phyloP scores from a whole-genome alignment of 2,888 invertebrate species.

The Pyrrhosoma nymphula region DNA sequence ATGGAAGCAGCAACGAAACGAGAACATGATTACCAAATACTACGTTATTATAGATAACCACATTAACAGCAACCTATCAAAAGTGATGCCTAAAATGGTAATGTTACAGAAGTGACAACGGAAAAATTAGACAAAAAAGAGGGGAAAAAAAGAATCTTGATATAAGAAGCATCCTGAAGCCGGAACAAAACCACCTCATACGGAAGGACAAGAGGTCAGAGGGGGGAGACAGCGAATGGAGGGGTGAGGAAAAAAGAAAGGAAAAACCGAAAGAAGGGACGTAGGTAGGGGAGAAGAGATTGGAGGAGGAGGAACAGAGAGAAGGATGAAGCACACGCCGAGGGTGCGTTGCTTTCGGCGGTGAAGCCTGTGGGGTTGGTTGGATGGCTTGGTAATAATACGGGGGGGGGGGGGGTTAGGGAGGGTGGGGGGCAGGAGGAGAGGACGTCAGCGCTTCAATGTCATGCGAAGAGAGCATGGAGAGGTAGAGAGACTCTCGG shows the following conservation, averaged over 20 bases:
- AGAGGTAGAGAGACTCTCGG: background rate
- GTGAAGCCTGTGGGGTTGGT: background rate
- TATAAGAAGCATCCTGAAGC: background rate
- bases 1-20: background rate
- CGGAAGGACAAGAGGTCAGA: background rate
- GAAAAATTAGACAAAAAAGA: background rate
- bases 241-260: background rate
- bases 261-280: background rate
- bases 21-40: background rate
- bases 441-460: constrained; percentile 48
- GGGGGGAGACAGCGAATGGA: background rate
- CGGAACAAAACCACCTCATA: background rate
- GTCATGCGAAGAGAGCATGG: constrained; percentile 25
- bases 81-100: background rate
- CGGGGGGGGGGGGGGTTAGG: background rate
- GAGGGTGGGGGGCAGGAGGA: background rate
- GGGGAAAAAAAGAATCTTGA: background rate
- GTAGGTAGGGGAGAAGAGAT: background rate
- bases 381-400: constrained; percentile 23
- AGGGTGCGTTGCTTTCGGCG: background rate
- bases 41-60: background rate
- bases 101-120: background rate
- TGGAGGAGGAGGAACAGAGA: background rate
- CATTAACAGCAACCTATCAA: background rate
- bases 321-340: background rate